Conservation (phyloP, 2,113 vertebrate genomes). For the Xiphophorus couchianus region DNA sequence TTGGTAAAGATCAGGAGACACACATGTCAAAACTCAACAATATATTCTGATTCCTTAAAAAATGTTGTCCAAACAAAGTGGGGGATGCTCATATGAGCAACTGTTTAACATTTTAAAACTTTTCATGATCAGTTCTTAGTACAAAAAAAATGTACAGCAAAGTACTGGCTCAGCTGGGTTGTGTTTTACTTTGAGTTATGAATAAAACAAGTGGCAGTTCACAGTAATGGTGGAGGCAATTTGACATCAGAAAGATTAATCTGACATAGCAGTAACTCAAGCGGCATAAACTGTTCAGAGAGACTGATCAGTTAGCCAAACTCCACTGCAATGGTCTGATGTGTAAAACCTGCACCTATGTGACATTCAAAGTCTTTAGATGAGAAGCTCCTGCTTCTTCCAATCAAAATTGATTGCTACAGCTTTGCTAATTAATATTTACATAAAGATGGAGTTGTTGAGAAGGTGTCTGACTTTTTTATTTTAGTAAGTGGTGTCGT, state of each 20-base stretch:
- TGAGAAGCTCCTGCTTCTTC: neutral
- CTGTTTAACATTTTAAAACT: no score
- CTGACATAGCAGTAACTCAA: neutral
- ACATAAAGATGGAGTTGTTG: no score
- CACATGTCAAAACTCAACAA: neutral
- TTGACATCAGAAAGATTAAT: no score
- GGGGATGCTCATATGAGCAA: neutral
- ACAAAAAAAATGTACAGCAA: neutral
- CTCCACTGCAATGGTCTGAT: neutral
- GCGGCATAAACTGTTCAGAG: neutral
- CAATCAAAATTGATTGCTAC: no score
- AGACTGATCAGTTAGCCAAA: neutral
- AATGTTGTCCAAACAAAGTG: neutral
- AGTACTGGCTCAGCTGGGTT: neutral
- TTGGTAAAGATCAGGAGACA: neutral
- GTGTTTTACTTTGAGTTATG: neutral
- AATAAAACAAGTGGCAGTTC: neutral
- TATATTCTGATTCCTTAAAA: neutral
- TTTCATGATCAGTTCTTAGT: neutral
- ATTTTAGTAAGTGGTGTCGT: neutral
- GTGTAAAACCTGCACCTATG: neutral
- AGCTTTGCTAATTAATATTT: neutral
- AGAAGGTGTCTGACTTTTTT: neutral
- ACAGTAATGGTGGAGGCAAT: neutral
- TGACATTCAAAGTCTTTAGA: neutral